Evolutionary conservation across 1,140 invertebrate genomes (phyloP), one percentile per base, ranked within the genome.

Genomic region (Globodera ellingtonae): DNA sequence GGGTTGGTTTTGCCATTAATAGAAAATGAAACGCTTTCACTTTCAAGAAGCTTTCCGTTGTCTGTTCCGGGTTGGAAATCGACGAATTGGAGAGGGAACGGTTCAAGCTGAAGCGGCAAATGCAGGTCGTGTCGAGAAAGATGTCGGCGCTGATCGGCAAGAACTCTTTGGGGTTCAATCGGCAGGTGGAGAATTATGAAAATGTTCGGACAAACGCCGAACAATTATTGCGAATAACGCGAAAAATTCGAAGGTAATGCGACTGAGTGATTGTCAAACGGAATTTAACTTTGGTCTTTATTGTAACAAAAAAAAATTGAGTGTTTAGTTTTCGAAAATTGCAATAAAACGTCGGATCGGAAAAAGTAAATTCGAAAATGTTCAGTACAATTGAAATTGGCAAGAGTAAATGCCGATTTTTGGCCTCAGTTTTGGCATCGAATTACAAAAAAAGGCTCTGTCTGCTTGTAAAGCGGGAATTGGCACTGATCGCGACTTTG

Each of bases 61-160:
- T 62, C 18, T 62, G 56, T 62, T 13, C 83, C n/a, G 83, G 79
- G n/a, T 76, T 84, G 52, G 84, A 84, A 48, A 59, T 84, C 5
- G 82, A 86, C 46, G 69, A 79, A 24, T 77, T 84, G 50, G 76
- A 84, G 44, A 67, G 76, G 44, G 84, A 84, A 81, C 59, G 84
- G 6, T 84, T 84, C 56, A 85, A 86, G 44, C 48, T 84, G 5
- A 84, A 84, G 76, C 66, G 69, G 48, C 84, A 84, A 75, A 72
- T 86, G 67, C 75, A 85, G 84, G 83, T 86, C 6, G 84, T 84
- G 6, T 86, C 81, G 6, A 86, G 79, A 59, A 85, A 86, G 62
- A 69, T 84, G 18, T 86, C 85, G 24, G 74, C 76, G 18, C 67
- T 84, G 10, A 87, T 84, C 66, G 48, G 72, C 47, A 78, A 84